phyloP scores from a whole-genome alignment of 2,797 vertebrate species.

The Smutsia gigantea region DNA sequence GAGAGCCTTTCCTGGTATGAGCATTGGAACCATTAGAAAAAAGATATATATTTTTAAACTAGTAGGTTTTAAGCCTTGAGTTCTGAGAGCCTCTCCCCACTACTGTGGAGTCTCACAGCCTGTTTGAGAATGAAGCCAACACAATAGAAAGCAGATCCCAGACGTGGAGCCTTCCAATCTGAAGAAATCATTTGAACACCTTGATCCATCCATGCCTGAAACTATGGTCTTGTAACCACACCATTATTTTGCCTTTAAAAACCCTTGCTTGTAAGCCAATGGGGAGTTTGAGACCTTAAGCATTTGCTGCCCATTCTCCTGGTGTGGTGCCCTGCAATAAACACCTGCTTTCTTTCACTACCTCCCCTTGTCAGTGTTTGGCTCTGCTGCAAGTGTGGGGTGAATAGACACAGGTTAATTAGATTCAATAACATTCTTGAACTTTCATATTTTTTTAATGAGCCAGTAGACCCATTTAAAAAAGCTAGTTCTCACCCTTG shows the following conservation, averaged over 20 bases:
- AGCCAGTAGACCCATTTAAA: neutral
- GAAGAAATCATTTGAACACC: neutral
- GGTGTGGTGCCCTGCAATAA: too few relatives aligned
- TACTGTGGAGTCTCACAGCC: neutral
- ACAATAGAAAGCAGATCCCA: neutral
- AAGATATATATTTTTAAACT: neutral
- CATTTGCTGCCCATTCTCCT: too few relatives aligned
- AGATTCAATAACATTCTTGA: too few relatives aligned
- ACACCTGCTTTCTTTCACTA: too few relatives aligned
- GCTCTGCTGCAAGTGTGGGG: too few relatives aligned
- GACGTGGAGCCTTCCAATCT: neutral
- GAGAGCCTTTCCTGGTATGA: neutral
- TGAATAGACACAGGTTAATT: too few relatives aligned
- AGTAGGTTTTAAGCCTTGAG: neutral
- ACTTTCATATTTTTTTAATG: too few relatives aligned
- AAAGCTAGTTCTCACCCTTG: neutral
- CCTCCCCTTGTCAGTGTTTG: too few relatives aligned
- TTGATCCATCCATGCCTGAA: neutral
- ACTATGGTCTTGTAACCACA: neutral
- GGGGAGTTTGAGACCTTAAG: too few relatives aligned
- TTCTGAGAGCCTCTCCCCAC: neutral
- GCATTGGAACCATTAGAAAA: neutral
- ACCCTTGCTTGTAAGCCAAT: too few relatives aligned
- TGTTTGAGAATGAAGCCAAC: neutral
- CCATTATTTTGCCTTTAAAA: too few relatives aligned